Percentiles rank a stretch among this genome's conserved stretches.
phyloP scores from a whole-genome alignment of 2,888 invertebrate species.

The Branchipolynoe longqiensis region DNA sequence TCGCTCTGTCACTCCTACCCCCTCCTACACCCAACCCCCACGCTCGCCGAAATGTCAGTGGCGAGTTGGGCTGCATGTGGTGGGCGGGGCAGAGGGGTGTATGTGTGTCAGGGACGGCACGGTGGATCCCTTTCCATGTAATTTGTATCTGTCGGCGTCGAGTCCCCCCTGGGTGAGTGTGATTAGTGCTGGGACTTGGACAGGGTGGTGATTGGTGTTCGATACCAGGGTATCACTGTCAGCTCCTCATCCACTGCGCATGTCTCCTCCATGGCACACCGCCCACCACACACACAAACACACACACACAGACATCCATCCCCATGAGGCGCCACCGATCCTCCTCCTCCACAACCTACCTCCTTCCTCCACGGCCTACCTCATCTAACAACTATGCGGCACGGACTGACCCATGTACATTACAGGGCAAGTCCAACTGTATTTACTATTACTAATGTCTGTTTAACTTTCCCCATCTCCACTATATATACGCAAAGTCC shows the following conservation, averaged over 20 bases:
- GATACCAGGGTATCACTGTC: slow-evolving; percentile 12
- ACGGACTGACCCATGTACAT: too few relatives aligned
- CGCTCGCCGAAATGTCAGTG: too few relatives aligned
- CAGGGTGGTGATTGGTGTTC: background rate
- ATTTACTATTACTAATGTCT: too few relatives aligned
- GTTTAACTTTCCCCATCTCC: too few relatives aligned
- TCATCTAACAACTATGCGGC: background rate
- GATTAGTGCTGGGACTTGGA: background rate
- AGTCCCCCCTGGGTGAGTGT: background rate
- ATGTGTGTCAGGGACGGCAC: background rate
- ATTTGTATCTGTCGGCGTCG: slow-evolving; percentile 13
- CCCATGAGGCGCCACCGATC: background rate
- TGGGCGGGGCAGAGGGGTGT: background rate
- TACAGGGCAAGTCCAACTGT: too few relatives aligned
- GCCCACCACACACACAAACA: background rate
- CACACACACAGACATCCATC: background rate
- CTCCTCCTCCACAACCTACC: background rate
- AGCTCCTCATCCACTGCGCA: too few relatives aligned
- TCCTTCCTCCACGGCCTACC: background rate
- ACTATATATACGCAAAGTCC: too few relatives aligned
- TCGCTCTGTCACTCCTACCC: too few relatives aligned
- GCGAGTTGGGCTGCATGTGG: too few relatives aligned
- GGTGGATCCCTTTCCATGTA: background rate
- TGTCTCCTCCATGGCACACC: too few relatives aligned
- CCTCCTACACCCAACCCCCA: too few relatives aligned